Evolutionary conservation across 2,113 vertebrate species (phyloP).

Genomic region (Actenoides hombroni): DNA sequence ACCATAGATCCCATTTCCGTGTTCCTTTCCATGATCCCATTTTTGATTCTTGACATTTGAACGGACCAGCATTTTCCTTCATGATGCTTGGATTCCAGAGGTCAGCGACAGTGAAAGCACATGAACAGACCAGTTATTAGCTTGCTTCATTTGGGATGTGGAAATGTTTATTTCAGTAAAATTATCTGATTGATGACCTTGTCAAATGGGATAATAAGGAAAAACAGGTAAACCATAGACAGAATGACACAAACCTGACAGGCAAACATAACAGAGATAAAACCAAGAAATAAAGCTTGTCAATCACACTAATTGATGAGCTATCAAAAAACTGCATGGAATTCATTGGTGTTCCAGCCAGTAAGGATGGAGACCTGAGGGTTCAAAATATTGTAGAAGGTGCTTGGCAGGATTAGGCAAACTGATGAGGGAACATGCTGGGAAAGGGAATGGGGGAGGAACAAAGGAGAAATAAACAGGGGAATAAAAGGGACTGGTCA

Average conservation of each 20-base stretch:
- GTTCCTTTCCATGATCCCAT: neutral
- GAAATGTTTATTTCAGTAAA: neutral
- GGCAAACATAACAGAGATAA: neutral
- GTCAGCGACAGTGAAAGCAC: neutral
- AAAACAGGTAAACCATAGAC: neutral
- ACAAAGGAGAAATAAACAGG: neutral
- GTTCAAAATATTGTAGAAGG: rapidly evolving
- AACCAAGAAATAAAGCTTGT: neutral
- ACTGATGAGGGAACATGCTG: neutral
- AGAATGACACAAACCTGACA: neutral
- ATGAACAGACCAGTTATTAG: neutral
- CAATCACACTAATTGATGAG: neutral
- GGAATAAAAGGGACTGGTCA: neutral
- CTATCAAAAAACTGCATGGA: neutral
- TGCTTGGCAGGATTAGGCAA: neutral
- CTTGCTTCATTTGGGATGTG: neutral
- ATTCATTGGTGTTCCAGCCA: neutral
- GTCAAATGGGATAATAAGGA: neutral
- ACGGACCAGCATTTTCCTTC: neutral
- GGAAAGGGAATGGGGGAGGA: neutral
- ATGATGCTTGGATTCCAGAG: neutral
- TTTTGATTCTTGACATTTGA: neutral
- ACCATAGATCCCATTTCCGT: neutral
- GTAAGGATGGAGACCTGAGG: neutral
- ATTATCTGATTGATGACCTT: neutral